Evolutionary conservation across 2,113 vertebrate genomes (phyloP), one percentile per base, ranked within the genome.

Genomic region (Tachysurus vachellii): DNA sequence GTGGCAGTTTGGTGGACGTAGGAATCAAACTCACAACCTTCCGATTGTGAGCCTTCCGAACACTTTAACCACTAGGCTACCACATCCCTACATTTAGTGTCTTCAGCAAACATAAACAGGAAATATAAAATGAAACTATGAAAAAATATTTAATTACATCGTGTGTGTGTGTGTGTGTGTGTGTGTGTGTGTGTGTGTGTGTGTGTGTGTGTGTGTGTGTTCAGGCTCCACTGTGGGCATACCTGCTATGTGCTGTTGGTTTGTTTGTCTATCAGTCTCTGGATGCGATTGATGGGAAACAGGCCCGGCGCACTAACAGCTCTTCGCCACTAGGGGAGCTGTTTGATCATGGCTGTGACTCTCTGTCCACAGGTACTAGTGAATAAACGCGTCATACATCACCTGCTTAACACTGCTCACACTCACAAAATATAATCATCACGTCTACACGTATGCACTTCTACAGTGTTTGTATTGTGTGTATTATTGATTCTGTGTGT

Each of bases 271-370:
- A 99, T 95, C 98, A 99, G 92, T 99, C 98, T 14, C 91, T 99
- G 95, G 98, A 99, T 62, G 98, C 98, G 83, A 99, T 99, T 54
- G 98, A 99, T 84, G 98, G 98, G 50, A 99, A 99, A 90, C 98
- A 99, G 94, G 98, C 98, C 50, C 95, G 98, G 89, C 97, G 98
- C 93, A 99, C 98, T 84, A 99, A 98, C 21, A 99, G 97, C 94
- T 98, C 97, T 90, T 97, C 97, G 90, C 98, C 98, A 0, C 93
- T 99, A 91, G 98, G 98, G 85, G 98, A 99, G 91, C 96, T 99
- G 82, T 99, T 99, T 92, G 98, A 99, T 94, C 98, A 99, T 88
- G 98, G 98, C 91, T 99, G 98, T 91, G 98, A 99, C 92, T 99
- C 98, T 0, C 95, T 99, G 71, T 99, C 98, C 89, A 99, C 98